Conservation (phyloP, 1,140 invertebrate genomes). For the Geopemphigus sp. region DNA sequence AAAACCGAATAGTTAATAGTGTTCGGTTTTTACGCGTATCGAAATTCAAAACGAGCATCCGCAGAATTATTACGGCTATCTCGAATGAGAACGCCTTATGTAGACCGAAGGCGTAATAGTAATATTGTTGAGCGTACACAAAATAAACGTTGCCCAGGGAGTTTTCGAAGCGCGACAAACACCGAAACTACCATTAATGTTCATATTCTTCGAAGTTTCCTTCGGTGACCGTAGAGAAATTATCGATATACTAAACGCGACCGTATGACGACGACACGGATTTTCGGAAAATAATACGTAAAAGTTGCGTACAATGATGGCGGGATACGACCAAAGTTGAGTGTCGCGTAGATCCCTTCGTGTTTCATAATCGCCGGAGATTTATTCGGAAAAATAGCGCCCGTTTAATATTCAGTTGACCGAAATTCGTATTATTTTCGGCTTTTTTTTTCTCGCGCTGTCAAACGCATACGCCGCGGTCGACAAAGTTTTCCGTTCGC, state of each 20-base stretch:
- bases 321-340: background rate
- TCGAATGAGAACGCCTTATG: background rate
- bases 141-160: background rate
- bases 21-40: too few species aligned
- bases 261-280: background rate
- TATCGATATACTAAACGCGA: background rate
- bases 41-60: background rate
- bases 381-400: background rate
- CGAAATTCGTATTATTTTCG: constrained; percentile 6
- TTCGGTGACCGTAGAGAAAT: background rate
- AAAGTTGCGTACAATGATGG: too few species aligned
- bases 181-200: background rate
- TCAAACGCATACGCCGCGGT: constrained; percentile 24
- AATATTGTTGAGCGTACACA: too few species aligned
- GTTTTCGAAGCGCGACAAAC: background rate
- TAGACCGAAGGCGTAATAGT: too few species aligned
- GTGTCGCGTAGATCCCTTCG: background rate
- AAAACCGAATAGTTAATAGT: too few species aligned
- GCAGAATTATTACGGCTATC: background rate
- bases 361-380: background rate
- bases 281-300: background rate
- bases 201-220: constrained; percentile 3
- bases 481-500: constrained; percentile 1
- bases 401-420: constrained; percentile 19
- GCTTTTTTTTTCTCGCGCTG: background rate